Percentiles rank a stretch among this genome's conserved stretches.
Conservation (phyloP, 2,888 invertebrate species). For the Diadegma fenestrale region DNA sequence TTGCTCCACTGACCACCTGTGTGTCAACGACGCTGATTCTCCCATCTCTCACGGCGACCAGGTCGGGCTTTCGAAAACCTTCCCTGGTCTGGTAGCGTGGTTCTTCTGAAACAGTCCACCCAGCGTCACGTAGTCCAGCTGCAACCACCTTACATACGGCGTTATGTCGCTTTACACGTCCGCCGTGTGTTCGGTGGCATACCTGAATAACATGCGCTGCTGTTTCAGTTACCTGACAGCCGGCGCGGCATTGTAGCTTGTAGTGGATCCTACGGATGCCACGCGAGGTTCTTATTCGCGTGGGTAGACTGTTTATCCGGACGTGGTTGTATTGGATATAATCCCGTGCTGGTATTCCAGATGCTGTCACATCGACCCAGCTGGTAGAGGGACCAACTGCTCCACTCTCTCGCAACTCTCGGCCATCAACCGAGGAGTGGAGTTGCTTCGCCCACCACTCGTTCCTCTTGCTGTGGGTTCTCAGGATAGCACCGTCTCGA, state of each 20-base stretch:
- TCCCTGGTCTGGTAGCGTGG: slow-evolving; percentile 67
- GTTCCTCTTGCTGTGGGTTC: background rate
- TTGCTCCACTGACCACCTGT: slow-evolving; percentile 63
- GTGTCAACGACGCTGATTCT: slow-evolving; percentile 51
- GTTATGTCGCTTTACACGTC: slow-evolving; percentile 78
- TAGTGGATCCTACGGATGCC: slow-evolving; percentile 62
- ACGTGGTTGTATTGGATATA: slow-evolving; percentile 75
- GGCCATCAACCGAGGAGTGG: slow-evolving; percentile 52
- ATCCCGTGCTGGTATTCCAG: slow-evolving; percentile 50
- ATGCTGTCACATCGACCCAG: slow-evolving; percentile 43
- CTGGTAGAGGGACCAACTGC: slow-evolving; percentile 34
- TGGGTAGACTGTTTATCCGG: slow-evolving; percentile 77
- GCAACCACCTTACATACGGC: slow-evolving; percentile 72
- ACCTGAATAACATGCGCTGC: slow-evolving; percentile 78
- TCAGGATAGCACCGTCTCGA: background rate
- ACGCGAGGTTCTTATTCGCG: slow-evolving; percentile 73
- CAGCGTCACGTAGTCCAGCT: slow-evolving; percentile 69
- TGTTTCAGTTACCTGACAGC: slow-evolving; percentile 77
- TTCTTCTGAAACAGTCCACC: slow-evolving; percentile 76
- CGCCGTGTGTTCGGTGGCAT: slow-evolving; percentile 80
- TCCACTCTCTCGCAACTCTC: slow-evolving; percentile 36
- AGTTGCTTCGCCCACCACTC: slow-evolving; percentile 26
- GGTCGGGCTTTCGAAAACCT: slow-evolving; percentile 67
- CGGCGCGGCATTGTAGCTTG: slow-evolving; percentile 75
- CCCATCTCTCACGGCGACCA: slow-evolving; percentile 32